Conservation (phyloP, 2,113 vertebrate genomes). For the Hippocampus mohnikei region DNA sequence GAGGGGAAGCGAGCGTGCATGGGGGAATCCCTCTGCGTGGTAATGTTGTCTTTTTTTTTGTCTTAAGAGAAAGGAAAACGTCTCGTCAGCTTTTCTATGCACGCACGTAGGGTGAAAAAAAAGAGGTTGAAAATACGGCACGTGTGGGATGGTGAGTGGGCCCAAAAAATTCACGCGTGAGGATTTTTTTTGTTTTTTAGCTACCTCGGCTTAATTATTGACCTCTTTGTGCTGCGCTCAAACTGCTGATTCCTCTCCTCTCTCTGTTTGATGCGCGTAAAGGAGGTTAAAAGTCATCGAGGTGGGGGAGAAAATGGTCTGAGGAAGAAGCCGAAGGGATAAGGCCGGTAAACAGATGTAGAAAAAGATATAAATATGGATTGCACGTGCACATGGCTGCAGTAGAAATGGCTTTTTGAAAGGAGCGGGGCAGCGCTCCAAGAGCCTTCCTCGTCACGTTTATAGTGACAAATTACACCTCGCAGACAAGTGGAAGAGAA, state of each 20-base stretch:
- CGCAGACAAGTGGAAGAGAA: constrained; percentile 65
- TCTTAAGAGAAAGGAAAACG: constrained; percentile 65
- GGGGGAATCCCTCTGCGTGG: constrained; percentile 85
- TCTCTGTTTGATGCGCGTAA: constrained; percentile 53
- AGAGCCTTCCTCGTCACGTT: constrained; percentile 65
- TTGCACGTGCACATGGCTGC: constrained; percentile 49
- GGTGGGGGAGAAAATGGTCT: constrained; percentile 2
- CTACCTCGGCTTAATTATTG: constrained; percentile 88
- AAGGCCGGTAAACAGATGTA: constrained; percentile 15
- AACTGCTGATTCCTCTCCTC: constrained; percentile 80
- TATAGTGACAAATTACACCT: constrained; percentile 69
- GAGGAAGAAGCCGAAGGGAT: neutral
- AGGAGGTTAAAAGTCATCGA: constrained; percentile 58
- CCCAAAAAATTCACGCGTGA: constrained; percentile 74
- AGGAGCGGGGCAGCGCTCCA: constrained; percentile 57
- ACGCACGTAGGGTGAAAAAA: constrained; percentile 39
- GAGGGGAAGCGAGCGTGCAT: constrained; percentile 70
- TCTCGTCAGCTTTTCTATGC: constrained; percentile 75
- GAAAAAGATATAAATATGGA: constrained; percentile 6
- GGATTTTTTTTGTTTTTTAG: constrained; percentile 76
- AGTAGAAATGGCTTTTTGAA: constrained; percentile 52
- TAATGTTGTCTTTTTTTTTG: constrained; percentile 86
- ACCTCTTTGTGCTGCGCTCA: constrained; percentile 83
- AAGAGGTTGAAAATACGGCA: constrained; percentile 73
- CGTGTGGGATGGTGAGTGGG: constrained; percentile 86